Percentiles rank a stretch among this genome's conserved stretches.
Conservation (phyloP, 2,113 vertebrate species). For the Felis catus region DNA sequence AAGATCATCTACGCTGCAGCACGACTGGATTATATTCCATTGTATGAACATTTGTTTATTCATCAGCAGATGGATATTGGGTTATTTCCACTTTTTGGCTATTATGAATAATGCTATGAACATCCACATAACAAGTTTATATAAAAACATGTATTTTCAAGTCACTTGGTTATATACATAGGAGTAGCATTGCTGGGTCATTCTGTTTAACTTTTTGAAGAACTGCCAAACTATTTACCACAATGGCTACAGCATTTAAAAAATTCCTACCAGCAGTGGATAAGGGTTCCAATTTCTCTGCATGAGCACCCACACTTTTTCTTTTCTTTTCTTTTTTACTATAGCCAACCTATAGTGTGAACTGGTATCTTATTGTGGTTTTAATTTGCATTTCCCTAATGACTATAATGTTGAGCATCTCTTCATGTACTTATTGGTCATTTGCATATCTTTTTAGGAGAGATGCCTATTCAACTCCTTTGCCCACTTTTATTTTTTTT, state of each 20-base stretch:
- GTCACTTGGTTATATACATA: background rate
- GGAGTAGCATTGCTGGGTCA: background rate
- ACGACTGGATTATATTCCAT: background rate
- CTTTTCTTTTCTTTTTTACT: background rate
- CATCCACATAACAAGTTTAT: background rate
- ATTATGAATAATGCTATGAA: conserved; percentile 4
- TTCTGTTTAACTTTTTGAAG: background rate
- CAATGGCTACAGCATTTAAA: background rate
- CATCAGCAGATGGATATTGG: background rate
- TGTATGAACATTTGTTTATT: background rate
- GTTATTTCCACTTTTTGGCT: background rate
- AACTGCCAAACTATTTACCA: background rate
- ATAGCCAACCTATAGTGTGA: background rate
- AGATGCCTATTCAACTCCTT: background rate
- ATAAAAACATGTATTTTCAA: background rate
- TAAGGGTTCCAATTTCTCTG: background rate
- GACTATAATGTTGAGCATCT: background rate
- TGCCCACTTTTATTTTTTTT: too few relatives aligned
- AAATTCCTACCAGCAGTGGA: background rate
- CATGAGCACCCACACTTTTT: background rate
- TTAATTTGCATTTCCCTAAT: background rate
- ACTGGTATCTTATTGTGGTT: background rate
- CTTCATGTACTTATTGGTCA: background rate
- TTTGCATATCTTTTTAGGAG: background rate
- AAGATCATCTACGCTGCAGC: background rate